phyloP scores from a whole-genome alignment of 2,113 vertebrate genomes.

The Lagopus leucura region DNA sequence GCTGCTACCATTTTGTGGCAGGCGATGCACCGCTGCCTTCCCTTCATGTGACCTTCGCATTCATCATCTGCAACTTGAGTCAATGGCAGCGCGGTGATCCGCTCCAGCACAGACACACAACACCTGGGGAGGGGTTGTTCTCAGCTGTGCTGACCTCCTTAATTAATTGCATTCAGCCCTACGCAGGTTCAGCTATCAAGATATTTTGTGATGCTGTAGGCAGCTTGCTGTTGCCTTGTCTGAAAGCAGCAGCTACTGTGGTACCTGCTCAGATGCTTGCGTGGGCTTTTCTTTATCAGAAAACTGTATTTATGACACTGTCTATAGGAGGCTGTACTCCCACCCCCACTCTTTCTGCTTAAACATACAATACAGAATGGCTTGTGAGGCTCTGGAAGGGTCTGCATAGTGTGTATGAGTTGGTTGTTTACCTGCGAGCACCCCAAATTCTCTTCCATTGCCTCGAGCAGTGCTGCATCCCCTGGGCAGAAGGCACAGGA shows the following conservation, averaged over 20 bases:
- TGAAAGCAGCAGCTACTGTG: neutral
- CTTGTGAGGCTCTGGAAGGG: neutral
- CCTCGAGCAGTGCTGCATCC: neutral
- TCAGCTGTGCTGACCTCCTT: neutral
- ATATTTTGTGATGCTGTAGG: rapidly evolving
- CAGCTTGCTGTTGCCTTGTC: neutral
- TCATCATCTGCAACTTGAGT: constrained; percentile 53
- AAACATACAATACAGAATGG: neutral
- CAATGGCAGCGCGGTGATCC: neutral
- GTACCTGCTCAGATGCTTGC: constrained; percentile 28
- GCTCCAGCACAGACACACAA: neutral
- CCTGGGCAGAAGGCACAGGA: neutral
- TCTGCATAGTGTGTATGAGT: neutral
- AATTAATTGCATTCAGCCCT: neutral
- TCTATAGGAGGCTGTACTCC: neutral
- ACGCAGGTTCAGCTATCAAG: neutral
- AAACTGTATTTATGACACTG: neutral
- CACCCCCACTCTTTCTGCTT: neutral
- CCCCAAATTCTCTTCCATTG: neutral
- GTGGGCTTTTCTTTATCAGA: neutral
- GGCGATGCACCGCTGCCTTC: constrained; percentile 3
- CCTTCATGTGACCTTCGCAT: constrained; percentile 66
- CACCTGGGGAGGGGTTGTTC: neutral
- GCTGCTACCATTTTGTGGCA: constrained; percentile 58
- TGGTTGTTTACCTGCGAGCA: neutral